Evolutionary conservation across 2,888 invertebrate species (phyloP).

Genomic region (Chesias legatella): DNA sequence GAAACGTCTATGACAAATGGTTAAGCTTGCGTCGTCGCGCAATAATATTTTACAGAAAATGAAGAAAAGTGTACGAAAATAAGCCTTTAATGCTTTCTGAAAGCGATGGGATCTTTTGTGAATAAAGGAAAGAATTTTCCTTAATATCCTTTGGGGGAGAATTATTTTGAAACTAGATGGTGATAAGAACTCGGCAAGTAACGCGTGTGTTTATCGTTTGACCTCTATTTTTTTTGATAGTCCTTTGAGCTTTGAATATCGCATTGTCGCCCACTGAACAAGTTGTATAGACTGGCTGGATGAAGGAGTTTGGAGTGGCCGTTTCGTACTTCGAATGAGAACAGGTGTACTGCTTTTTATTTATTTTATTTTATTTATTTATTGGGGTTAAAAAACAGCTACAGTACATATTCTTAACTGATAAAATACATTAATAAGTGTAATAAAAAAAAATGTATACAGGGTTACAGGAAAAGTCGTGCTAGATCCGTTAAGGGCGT

Average conservation of each 20-base stretch:
- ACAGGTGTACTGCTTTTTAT: neutral
- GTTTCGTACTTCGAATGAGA: too few species aligned
- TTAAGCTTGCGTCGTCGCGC: constrained; percentile 40
- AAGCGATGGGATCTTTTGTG: constrained; percentile 20
- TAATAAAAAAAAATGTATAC: too few species aligned
- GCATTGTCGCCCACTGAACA: too few species aligned
- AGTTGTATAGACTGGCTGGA: too few species aligned
- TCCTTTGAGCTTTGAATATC: too few species aligned
- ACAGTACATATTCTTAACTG: too few species aligned
- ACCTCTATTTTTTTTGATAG: neutral
- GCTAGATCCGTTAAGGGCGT: too few species aligned
- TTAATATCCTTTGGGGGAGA: constrained; percentile 17
- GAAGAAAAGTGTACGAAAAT: constrained; percentile 48
- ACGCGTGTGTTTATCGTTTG: neutral
- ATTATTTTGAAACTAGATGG: constrained; percentile 11
- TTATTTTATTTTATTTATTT: too few species aligned
- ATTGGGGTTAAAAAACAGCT: too few species aligned
- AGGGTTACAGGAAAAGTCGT: too few species aligned
- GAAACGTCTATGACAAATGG: constrained; percentile 52
- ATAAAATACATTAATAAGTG: too few species aligned
- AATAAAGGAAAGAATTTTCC: constrained; percentile 18
- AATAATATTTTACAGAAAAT: constrained; percentile 53
- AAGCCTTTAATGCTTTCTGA: constrained; percentile 44
- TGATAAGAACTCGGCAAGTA: neutral
- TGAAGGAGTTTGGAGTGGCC: too few species aligned